Percentiles rank a stretch among this genome's conserved stretches.
Conservation (phyloP, 2,888 invertebrate species). For the Drosophila histrio region DNA sequence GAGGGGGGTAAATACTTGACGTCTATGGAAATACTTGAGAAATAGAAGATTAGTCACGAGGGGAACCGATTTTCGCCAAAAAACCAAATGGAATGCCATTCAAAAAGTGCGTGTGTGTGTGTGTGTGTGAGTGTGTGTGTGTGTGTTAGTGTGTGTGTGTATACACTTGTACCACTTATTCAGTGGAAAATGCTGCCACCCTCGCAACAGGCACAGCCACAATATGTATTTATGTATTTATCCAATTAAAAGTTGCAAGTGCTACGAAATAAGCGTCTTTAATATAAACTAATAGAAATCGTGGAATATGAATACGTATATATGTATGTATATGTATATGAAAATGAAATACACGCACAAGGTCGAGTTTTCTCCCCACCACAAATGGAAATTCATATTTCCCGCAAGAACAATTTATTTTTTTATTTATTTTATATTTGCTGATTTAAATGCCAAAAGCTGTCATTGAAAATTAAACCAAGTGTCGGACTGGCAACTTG, state of each 20-base stretch:
- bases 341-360: conserved; percentile 6
- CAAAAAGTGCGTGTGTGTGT: conserved; percentile 8
- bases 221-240: conserved; percentile 29
- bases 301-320: conserved; percentile 2
- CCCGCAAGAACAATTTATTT: background rate
- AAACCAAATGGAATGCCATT: conserved; percentile 35
- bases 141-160: background rate
- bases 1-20: background rate
- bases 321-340: too few relatives aligned
- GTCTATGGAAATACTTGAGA: conserved; percentile 28
- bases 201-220: conserved; percentile 1
- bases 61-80: conserved; percentile 15
- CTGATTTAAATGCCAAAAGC: conserved; percentile 22
- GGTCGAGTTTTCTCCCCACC: background rate
- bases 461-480: conserved; percentile 16
- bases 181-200: conserved; percentile 25
- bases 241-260: conserved; percentile 51
- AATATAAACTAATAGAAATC: conserved; percentile 9
- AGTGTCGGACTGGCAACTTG: conserved; percentile 10
- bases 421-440: background rate
- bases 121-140: background rate
- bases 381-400: conserved; percentile 1
- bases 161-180: background rate
- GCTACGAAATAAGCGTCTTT: conserved; percentile 11
- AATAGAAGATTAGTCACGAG: conserved; percentile 45